Evolutionary conservation across 1,140 invertebrate genomes (phyloP), one percentile per base, ranked within the genome.

Genomic region (Phenacoccus solenopsis): DNA sequence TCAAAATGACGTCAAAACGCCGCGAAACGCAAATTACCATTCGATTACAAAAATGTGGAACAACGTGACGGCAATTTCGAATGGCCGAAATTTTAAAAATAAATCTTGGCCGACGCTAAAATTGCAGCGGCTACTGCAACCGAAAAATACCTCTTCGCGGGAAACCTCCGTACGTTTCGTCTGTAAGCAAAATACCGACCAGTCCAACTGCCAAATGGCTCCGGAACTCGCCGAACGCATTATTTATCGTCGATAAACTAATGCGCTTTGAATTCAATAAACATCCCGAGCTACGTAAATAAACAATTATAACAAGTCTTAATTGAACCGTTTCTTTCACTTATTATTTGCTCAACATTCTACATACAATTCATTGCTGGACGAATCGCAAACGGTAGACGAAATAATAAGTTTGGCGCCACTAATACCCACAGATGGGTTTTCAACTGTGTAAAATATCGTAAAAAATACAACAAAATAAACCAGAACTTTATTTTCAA

Each of bases 251-350:
- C 5, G n/a, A 59, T 20, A 59, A 9, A 59, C 7, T 20, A 59
- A 20, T 5, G 56, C 56, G 5, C 5, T 22, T 59, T 59, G 56
- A 59, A 59, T 20, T 22, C 56, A 5, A 20, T 59, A 59, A 59
- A 59, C n/a, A 59, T 5, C 4, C 20, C n/a, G n/a, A 59, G n/a
- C n/a, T 59, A 59, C 56, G n/a, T 59, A 59, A 59, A 59, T 59
- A 59, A 59, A 59, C 56, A 59, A 59, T 59, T 20, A 20, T 59
- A 59, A 59, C 56, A 59, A 59, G 16, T 59, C 5, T 59, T 20
- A 59, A 9, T 59, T 59, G 56, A 59, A 59, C 56, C 56, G 20
- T 59, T 59, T 22, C n/a, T 59, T 59, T 13, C 30, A 7, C 20
- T 59, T 59, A 5, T 5, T 20, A 59, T 59, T 59, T 22, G n/a